Evolutionary conservation across 2,797 vertebrate genomes (phyloP).

Genomic region (Cynopterus sphinx): DNA sequence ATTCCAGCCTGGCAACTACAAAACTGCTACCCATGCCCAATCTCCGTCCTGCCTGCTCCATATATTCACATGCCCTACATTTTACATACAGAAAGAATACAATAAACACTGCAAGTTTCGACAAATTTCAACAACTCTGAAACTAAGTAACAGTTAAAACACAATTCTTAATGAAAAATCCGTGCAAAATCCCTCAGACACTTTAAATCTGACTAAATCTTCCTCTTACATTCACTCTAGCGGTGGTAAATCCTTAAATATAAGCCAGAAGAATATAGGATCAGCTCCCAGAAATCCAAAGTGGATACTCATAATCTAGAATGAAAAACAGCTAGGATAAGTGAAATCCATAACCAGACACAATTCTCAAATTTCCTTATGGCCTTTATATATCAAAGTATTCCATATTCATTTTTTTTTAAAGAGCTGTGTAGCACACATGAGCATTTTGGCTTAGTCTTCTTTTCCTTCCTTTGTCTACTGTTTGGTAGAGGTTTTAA

Average conservation of each 20-base stretch:
- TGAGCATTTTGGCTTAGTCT: neutral
- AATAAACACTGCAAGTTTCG: neutral
- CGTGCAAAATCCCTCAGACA: neutral
- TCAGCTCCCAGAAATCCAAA: constrained; percentile 37
- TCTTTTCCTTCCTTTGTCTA: constrained; percentile 12
- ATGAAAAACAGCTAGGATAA: neutral
- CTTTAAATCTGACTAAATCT: neutral
- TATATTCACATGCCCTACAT: neutral
- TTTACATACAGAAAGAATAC: neutral
- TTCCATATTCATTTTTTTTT: neutral
- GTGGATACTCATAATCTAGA: neutral
- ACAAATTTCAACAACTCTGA: neutral
- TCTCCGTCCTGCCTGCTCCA: neutral
- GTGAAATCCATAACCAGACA: neutral
- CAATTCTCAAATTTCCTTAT: constrained; percentile 38
- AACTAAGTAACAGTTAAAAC: neutral
- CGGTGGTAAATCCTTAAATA: constrained; percentile 14
- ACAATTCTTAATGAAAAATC: neutral
- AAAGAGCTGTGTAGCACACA: neutral
- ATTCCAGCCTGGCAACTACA: neutral
- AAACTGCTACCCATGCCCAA: neutral
- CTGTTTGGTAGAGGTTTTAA: neutral
- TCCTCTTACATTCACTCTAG: neutral
- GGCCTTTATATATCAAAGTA: neutral
- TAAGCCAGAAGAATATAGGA: neutral